Evolutionary conservation across 2,113 vertebrate species (phyloP), one percentile per base, ranked within the genome.

Genomic region (Xenus cinereus): DNA sequence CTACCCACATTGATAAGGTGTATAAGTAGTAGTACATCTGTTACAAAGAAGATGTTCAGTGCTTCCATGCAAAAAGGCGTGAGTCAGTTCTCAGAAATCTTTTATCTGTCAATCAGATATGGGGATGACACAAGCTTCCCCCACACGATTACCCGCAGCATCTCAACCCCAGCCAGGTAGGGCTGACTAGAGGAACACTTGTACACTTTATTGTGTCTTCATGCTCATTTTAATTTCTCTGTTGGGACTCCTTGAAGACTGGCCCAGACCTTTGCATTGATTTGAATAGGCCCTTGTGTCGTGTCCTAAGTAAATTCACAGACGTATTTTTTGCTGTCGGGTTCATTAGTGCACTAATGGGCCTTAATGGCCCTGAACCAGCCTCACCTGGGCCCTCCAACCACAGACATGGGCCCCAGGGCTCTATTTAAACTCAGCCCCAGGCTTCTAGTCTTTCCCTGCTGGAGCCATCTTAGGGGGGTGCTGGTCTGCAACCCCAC

Each of bases 1-100:
- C 91, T 84, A 16, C 45, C 51, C 45, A 87, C 2, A 0, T 23
- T 30, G 33, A 32, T 39, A 48, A 13, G 39, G 39, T 72, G 24
- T 68, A 28, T 68, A 19, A 33, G 15, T 51, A 82, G 69, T n/a
- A 84, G 33, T 28, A 91, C 16, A 51, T 85, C 51, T 84, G 73
- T 75, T 87, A 71, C n/a, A 78, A 51, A 74, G 72, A 84, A 86
- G 35, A 15, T 77, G 23, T 46, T 81, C 41, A 57, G 54, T 80
- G 76, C 53, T 84, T 92, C 37, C 46, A 17, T 67, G 50, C 51
- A 87, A 37, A 77, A 95, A 74, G 18, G 18, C 59, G 67, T 77
- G 86, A 89, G 28, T 93, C 75, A 86, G 17, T 86, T 90, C 76
- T 93, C 83, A 67, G 89, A 90, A 93, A 72, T 88, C 43, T 82